phyloP scores from a whole-genome alignment of 1,140 invertebrate genomes.

The Zelostemma sp. region DNA sequence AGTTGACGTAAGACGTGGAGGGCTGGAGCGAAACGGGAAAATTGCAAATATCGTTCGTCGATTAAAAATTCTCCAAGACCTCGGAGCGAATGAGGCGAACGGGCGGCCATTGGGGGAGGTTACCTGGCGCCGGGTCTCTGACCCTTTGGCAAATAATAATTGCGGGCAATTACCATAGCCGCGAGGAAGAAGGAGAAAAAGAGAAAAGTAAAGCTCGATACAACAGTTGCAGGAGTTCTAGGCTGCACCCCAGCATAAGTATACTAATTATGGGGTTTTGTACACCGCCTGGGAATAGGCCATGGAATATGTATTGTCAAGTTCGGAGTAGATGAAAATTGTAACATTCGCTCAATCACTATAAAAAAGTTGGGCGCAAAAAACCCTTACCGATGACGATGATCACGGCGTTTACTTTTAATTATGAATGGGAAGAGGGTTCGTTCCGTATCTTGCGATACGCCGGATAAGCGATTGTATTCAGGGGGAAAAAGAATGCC shows the following conservation, averaged over 20 bases:
- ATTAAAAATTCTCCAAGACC: slow-evolving; percentile 56
- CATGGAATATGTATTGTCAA: slow-evolving; percentile 27
- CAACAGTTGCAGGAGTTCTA: slow-evolving; percentile 57
- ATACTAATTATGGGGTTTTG: slow-evolving; percentile 62
- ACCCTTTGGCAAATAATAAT: slow-evolving; percentile 60
- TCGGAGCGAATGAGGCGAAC: slow-evolving; percentile 36
- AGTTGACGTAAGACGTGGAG: slow-evolving; percentile 48
- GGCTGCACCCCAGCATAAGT: slow-evolving; percentile 51
- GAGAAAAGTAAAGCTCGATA: slow-evolving; percentile 52
- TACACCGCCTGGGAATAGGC: slow-evolving; percentile 44
- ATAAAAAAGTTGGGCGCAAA: slow-evolving; percentile 3
- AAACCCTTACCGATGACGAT: slow-evolving; percentile 12
- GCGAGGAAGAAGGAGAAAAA: slow-evolving; percentile 53
- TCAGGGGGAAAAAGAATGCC: no score
- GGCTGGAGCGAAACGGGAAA: slow-evolving; percentile 47
- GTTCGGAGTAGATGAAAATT: slow-evolving; percentile 53
- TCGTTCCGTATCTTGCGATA: no score
- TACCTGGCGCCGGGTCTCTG: slow-evolving; percentile 56
- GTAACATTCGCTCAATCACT: slow-evolving; percentile 45
- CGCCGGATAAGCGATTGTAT: no score
- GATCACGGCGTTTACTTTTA: slow-evolving; percentile 10
- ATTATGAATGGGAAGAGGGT: slow-evolving; percentile 1
- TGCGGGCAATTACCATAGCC: slow-evolving; percentile 57
- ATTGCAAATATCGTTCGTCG: slow-evolving; percentile 56
- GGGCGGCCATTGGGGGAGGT: slow-evolving; percentile 22